Conservation (phyloP, 1,140 invertebrate genomes). For the Phenacoccus solenopsis region DNA sequence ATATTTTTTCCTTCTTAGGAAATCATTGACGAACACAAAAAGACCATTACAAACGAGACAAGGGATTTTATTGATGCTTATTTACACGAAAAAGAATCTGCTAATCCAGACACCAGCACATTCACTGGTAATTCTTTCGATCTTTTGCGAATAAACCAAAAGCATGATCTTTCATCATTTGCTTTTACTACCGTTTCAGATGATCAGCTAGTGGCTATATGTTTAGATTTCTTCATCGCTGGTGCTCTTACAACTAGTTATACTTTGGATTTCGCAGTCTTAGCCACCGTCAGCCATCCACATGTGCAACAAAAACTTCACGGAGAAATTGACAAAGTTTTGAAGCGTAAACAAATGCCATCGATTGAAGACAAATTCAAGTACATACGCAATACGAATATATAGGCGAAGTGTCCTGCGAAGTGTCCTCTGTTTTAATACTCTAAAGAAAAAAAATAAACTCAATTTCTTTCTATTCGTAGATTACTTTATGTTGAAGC, state of each 20-base stretch:
- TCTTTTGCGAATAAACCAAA: too few relatives aligned
- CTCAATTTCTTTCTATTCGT: too few relatives aligned
- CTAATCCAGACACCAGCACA: constrained; percentile 31
- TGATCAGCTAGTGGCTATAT: constrained; percentile 52
- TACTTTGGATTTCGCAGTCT: constrained; percentile 53
- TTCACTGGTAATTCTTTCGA: constrained; percentile 43
- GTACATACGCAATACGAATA: neutral
- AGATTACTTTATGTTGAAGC: constrained; percentile 51
- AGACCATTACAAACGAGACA: constrained; percentile 36
- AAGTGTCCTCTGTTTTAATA: too few relatives aligned
- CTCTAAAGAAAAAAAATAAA: too few relatives aligned
- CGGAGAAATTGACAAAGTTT: constrained; percentile 30
- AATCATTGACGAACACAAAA: constrained; percentile 46
- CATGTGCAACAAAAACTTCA: constrained; percentile 52
- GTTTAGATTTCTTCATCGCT: constrained; percentile 56
- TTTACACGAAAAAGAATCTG: constrained; percentile 49
- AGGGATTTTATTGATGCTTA: constrained; percentile 66
- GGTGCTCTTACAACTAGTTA: constrained; percentile 58
- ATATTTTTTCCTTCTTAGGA: constrained; percentile 39
- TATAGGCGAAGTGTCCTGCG: too few relatives aligned
- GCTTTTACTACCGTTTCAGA: too few relatives aligned
- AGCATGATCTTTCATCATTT: too few relatives aligned
- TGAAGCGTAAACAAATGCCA: constrained; percentile 31
- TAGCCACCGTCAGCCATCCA: constrained; percentile 49
- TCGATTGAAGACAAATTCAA: constrained; percentile 1